Percentiles rank a stretch among this genome's conserved stretches.
These are phyloP conservation scores for Heliconius sara DNA, from an alignment of 2,888 invertebrate species.

Conservation along the genomic window DNA sequence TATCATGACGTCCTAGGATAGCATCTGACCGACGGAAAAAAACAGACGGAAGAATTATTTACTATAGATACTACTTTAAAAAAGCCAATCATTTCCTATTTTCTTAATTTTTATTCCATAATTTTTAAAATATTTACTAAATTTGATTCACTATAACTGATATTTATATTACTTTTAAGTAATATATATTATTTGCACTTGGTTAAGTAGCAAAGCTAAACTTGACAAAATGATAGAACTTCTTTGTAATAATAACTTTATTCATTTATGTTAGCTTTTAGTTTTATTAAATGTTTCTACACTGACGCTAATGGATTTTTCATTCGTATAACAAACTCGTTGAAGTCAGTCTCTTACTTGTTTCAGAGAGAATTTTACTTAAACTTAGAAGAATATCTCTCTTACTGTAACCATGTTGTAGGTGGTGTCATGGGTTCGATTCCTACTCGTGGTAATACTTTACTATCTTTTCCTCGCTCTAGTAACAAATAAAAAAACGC, in stretches of 20 bases:
- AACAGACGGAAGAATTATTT: too few species aligned
- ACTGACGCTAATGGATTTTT: neutral
- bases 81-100: neutral
- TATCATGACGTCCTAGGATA: too few species aligned
- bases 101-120: neutral
- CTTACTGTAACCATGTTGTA: too few species aligned
- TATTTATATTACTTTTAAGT: neutral
- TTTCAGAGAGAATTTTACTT: neutral
- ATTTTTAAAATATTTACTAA: neutral
- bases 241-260: constrained; percentile 13
- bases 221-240: neutral
- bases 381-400: neutral
- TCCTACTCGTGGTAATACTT: neutral
- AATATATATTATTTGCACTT: neutral
- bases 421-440: neutral
- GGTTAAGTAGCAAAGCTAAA: constrained; percentile 7
- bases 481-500: neutral
- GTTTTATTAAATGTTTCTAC: constrained; percentile 7
- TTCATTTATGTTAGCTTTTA: constrained; percentile 14
- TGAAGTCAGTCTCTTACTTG: neutral
- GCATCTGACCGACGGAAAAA: too few species aligned
- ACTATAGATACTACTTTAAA: too few species aligned
- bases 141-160: neutral
- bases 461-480: neutral
- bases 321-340: neutral